Evolutionary conservation across 2,888 invertebrate genomes (phyloP), one percentile per base, ranked within the genome.

Genomic region (Antheraea assamensis): DNA sequence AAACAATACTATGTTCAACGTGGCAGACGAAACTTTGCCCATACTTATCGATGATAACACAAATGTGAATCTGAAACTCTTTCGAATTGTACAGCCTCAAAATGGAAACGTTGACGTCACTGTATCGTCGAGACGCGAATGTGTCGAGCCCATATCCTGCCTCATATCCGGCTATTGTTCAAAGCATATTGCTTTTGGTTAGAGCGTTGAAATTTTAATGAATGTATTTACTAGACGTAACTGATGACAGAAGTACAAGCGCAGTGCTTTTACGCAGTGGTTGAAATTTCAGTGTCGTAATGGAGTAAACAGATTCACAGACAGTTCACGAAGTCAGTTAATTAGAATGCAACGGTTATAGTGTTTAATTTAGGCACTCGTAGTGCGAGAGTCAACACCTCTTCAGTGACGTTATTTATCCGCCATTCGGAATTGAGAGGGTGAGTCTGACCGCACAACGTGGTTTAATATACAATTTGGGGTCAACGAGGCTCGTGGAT

Each of bases 121-220:
- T 68, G 35, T 68, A 35, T 74, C 76, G 82, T 83, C 81, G 86
- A 88, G 89, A 88, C 87, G 86, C 83, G 82, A 88, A 88, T 87
- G 86, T 84, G 87, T 82, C 87, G 85, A 84, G 82, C 82, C 84
- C 86, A 85, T 91, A 90, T 92, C 92, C 92, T 87, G 88, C 74
- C 80, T 78, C 83, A 87, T 88, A 87, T 92, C 93, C 92, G 92
- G 84, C 86, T 85, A 89, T 91, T 91, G 90, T 91, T 87, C 85
- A 81, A 85, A 82, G 78, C 68, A 71, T 76, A 72, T 76, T 74
- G 75, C 79, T 79, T 78, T 81, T 78, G 78, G 78, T 80, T 79
- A 81, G 83, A 85, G 82, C 80, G 82, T 82, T 82, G 79, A 80
- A 86, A 87, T 85, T 84, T 84, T 86, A 85, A 89, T 88, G 78